Percentiles rank a stretch among this genome's conserved stretches.
These are phyloP conservation scores for Pipistrellus pygmaeus DNA, from an alignment of 2,797 vertebrate species.

Conservation along the genomic window DNA sequence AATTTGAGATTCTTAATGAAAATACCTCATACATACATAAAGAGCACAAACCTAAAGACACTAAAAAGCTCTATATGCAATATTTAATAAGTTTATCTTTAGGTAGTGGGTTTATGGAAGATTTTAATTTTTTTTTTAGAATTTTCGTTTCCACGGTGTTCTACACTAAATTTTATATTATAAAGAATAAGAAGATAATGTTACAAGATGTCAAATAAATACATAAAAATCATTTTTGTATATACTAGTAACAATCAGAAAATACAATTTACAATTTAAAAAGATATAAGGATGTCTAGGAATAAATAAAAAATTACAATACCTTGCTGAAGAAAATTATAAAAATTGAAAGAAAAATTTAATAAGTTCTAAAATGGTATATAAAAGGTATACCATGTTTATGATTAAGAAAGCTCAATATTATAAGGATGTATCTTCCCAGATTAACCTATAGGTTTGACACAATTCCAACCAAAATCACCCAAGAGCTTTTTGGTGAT, in stretches of 20 bases:
- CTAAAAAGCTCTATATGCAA: not conserved
- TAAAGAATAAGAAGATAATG: slow-evolving; percentile 1
- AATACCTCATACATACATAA: not conserved
- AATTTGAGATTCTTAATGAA: not conserved
- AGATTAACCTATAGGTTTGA: not conserved
- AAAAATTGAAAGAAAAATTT: not conserved
- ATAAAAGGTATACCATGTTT: not conserved
- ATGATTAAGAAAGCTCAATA: not conserved
- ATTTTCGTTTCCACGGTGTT: not conserved
- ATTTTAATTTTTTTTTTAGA: not conserved
- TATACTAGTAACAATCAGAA: not conserved
- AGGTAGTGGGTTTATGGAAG: not conserved
- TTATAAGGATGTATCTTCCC: not conserved
- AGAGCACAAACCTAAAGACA: not conserved
- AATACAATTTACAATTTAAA: not conserved
- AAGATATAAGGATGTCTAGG: not conserved
- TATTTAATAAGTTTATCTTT: slow-evolving; percentile 12
- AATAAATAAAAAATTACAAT: slow-evolving; percentile 5
- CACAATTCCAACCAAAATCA: not conserved
- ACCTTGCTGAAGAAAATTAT: not conserved
- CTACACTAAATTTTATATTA: not conserved
- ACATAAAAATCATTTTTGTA: not conserved
- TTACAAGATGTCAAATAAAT: not conserved
- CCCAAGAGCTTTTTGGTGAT: not conserved
- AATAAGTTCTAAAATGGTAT: not conserved